Evolutionary conservation across 2,113 vertebrate species (phyloP), one percentile per base, ranked within the genome.

Genomic region (Strigops habroptila): DNA sequence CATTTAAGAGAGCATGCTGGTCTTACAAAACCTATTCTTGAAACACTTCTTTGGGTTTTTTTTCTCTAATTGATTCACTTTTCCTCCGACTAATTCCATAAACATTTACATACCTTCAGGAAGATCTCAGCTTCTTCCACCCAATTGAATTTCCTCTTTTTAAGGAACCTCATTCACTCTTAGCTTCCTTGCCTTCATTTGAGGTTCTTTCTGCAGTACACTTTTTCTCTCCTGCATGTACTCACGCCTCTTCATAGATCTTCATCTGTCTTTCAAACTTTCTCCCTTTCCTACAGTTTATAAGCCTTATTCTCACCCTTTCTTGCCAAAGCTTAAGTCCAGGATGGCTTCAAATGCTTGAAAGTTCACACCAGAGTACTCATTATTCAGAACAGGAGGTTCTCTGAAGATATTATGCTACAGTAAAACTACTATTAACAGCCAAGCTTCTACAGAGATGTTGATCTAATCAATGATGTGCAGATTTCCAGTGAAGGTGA

Each of bases 391-490:
- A 95, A 70, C 14, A 46, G 51, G 44, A 78, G 62, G 84, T 79
- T 93, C 70, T 91, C 89, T 65, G 33, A 92, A 86, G 77, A 76
- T 82, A 76, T n/a, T 81, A 70, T 73, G 68, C 27, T 35, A 76
- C 77, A 57, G 52, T 68, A 91, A 68, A 81, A 68, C 49, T 86
- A 27, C n/a, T 80, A 69, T 49, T 62, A 86, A 77, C 68, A 88
- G 88, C 81, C 83, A 95, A 85, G 62, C 43, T 96, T 68, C 83
- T 84, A 77, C 57, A 91, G 81, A 91, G 73, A 79, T 84, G 41
- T 77, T 90, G 51, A 95, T 93, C 81, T 95, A 81, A 93, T 89
- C 80, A 81, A 46, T 37, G 69, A 95, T 82, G 70, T 82, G 62
- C 62, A 93, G 64, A 64, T 86, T 91, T 74, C 75, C 55, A 67